Evolutionary conservation across 1,140 invertebrate species (phyloP), one percentile per base, ranked within the genome.

Genomic region (Mesaphorura yosii): DNA sequence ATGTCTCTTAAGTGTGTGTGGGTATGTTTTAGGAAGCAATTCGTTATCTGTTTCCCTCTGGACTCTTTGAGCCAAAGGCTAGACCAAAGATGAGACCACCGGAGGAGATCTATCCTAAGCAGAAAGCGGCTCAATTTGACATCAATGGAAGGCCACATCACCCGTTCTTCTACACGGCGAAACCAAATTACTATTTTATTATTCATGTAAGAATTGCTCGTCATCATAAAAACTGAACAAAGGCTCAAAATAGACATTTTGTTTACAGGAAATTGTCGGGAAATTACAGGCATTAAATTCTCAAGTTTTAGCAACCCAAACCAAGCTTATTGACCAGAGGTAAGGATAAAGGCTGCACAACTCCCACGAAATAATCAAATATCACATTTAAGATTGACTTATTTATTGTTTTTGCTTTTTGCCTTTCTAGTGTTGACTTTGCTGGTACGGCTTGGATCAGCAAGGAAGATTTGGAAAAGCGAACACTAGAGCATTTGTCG

Each of bases 91-190:
- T 97, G 86, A 83, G 80, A 64, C 81, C 83, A 26, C 90, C 92
- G 26, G 77, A 82, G 64, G 78, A 88, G 70, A 72, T 94, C 22
- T 90, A 86, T 73, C 85, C 87, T n/a, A 73, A 77, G 26, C 75
- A 76, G 52, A 89, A 88, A 78, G 86, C 79, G 48, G 89, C 90
- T 15, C 80, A 93, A 69, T 96, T 96, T 76, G 88, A 92, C 72
- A 73, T 79, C 63, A 76, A 75, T 59, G 93, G 92, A 1, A 74
- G 90, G 65, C 92, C 93, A 3, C 81, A 80, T 70, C 84, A 94
- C 72, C 81, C 76, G 45, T 71, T 95, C 51, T 96, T 93, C 72
- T 97, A 95, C 65, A 96, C 91, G 1, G 76, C 75, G 39, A 83
- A 78, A 66, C 80, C 87, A 4, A 83, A 88, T 67, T 96, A 81